Evolutionary conservation across 2,113 vertebrate species (phyloP), one percentile per base, ranked within the genome.

Genomic region (Poeciliopsis occidentalis): DNA sequence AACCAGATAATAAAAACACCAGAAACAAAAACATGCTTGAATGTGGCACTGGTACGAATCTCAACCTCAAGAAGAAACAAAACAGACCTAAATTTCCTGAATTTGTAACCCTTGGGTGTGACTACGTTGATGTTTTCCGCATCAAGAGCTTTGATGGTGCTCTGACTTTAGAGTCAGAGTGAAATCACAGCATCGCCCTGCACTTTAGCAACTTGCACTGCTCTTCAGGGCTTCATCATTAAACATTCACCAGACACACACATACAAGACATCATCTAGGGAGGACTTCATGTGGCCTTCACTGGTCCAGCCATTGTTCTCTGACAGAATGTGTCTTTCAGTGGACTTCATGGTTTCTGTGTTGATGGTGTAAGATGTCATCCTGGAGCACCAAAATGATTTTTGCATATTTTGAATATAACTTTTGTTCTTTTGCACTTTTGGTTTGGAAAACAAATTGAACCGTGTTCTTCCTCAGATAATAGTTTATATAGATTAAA

Each of bases 261-360:
- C 75, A 83, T 73, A 89, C 87, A 85, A 75, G 79, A 82, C 78
- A 67, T 87, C 80, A 82, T 73, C 79, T 79, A 77, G 64, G 71
- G 83, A 79, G 73, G 84, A 78, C 72, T 77, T 82, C 86, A 85
- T 80, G 83, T 81, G 82, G 80, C 73, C 85, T 81, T 88, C 87
- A 86, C 89, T 89, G 90, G 90, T 87, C 90, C 73, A 62, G 41
- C 85, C 80, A 73, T 87, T 86, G 82, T 87, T 88, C 87, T 85
- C 73, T 69, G 75, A 75, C 79, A 71, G 69, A 82, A 71, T 78
- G 73, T 62, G 17, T 77, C 83, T 69, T 80, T 8, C 84, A 78
- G 62, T 65, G 62, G 85, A 87, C 74, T 69, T 75, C 72, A 54
- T 72, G 62, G 57, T 72, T 73, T 61, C 51, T 69, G 30, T 57